Conservation (phyloP, 1,140 invertebrate genomes). For the Tetramorium alpestre region DNA sequence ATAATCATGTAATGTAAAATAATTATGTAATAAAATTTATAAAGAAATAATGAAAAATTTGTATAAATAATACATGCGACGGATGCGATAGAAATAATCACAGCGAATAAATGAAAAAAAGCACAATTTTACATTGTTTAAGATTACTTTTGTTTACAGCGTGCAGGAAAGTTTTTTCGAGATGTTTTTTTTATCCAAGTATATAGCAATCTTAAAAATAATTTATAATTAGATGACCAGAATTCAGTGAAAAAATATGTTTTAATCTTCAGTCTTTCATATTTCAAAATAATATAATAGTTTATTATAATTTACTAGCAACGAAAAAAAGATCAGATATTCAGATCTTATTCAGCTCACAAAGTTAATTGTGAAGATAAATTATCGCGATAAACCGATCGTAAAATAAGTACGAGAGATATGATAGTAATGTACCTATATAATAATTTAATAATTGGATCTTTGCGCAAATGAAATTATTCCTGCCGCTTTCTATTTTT, state of each 20-base stretch:
- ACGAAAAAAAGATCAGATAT: not conserved
- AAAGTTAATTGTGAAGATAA: not conserved
- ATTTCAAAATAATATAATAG: constrained; percentile 15
- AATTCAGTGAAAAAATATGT: not conserved
- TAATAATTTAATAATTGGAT: not conserved
- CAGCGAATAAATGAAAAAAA: not conserved
- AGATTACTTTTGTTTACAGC: constrained; percentile 1
- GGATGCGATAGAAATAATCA: not conserved
- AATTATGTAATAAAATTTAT: not conserved
- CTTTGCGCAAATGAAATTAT: constrained; percentile 15
- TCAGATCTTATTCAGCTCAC: not conserved
- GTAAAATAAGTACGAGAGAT: not conserved
- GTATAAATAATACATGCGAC: not conserved
- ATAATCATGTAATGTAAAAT: not conserved
- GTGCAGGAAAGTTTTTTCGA: constrained; percentile 4
- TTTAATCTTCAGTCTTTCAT: constrained; percentile 31
- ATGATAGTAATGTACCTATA: not conserved
- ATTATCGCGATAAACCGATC: not conserved
- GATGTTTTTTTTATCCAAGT: not conserved
- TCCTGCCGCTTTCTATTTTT: not conserved
- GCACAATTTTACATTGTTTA: not conserved
- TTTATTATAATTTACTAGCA: not conserved
- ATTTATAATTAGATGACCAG: constrained; percentile 39
- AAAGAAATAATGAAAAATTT: not conserved
- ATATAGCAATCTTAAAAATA: constrained; percentile 14